Evolutionary conservation across 2,797 vertebrate species (phyloP).

Genomic region (Parauchenoglanis punctatus): DNA sequence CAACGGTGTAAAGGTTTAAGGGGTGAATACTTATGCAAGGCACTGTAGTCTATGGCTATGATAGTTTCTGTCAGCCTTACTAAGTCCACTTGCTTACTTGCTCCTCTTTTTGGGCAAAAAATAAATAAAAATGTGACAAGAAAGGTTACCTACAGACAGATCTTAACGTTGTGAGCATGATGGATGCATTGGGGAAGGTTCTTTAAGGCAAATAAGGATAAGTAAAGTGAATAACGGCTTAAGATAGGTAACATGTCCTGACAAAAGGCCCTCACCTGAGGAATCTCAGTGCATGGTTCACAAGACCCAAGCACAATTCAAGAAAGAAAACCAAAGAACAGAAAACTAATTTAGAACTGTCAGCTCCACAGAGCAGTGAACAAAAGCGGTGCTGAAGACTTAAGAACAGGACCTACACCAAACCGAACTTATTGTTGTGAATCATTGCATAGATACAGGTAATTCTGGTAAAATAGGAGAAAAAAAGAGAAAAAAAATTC

Average conservation of each 20-base stretch:
- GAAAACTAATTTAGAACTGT: constrained; percentile 26
- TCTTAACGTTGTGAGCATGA: neutral
- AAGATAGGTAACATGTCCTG: neutral
- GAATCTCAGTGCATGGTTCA: neutral
- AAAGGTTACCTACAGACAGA: neutral
- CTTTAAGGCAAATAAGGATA: neutral
- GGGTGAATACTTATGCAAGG: neutral
- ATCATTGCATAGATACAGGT: neutral
- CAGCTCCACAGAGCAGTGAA: constrained; percentile 17
- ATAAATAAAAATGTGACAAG: neutral
- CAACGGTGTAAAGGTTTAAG: neutral
- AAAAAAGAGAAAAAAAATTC: neutral
- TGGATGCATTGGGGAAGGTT: neutral
- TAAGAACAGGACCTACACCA: neutral
- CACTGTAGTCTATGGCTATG: neutral
- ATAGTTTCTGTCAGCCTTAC: neutral
- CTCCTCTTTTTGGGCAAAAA: neutral
- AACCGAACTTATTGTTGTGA: neutral
- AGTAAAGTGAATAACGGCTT: neutral
- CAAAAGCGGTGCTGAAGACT: constrained; percentile 5
- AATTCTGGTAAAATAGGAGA: neutral
- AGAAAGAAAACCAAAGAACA: neutral
- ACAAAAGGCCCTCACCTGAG: neutral
- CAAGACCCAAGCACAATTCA: neutral
- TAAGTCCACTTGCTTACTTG: neutral